phyloP scores from a whole-genome alignment of 2,888 invertebrate species.

The Omphaloscelis lunosa region DNA sequence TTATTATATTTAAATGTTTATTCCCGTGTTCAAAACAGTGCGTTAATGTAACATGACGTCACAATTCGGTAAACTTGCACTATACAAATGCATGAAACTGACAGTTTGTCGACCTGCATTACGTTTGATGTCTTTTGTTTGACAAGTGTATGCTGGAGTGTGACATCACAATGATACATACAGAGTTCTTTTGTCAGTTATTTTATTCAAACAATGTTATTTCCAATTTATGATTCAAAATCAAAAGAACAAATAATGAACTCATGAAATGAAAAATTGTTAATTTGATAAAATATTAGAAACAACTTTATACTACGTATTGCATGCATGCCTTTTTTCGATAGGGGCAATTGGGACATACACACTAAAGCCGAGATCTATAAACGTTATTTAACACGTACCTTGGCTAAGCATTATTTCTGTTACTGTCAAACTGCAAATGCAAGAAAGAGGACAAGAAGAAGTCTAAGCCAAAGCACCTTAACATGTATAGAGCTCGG shows the following conservation, averaged over 20 bases:
- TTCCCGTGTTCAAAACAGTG: not conserved
- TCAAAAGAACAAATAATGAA: too few relatives aligned
- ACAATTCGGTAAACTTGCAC: not conserved
- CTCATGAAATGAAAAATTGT: not conserved
- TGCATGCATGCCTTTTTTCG: too few relatives aligned
- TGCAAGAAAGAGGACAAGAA: too few relatives aligned
- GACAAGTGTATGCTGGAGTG: not conserved
- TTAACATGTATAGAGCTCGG: too few relatives aligned
- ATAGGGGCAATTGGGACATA: too few relatives aligned
- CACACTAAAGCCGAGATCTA: too few relatives aligned
- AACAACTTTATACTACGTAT: too few relatives aligned
- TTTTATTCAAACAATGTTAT: not conserved
- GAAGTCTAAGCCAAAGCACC: too few relatives aligned
- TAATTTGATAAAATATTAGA: too few relatives aligned
- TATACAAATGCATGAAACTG: not conserved
- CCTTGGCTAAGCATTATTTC: too few relatives aligned
- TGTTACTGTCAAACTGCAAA: too few relatives aligned
- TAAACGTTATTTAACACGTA: too few relatives aligned
- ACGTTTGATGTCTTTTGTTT: not conserved
- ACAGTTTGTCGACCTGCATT: constrained; percentile 12
- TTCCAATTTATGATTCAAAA: not conserved
- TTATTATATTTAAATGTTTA: not conserved
- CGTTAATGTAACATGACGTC: not conserved
- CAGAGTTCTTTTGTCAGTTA: not conserved
- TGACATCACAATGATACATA: not conserved